These are phyloP conservation scores for Leptosomus discolor DNA, from an alignment of 2,113 vertebrate species.

Conservation along the genomic window DNA sequence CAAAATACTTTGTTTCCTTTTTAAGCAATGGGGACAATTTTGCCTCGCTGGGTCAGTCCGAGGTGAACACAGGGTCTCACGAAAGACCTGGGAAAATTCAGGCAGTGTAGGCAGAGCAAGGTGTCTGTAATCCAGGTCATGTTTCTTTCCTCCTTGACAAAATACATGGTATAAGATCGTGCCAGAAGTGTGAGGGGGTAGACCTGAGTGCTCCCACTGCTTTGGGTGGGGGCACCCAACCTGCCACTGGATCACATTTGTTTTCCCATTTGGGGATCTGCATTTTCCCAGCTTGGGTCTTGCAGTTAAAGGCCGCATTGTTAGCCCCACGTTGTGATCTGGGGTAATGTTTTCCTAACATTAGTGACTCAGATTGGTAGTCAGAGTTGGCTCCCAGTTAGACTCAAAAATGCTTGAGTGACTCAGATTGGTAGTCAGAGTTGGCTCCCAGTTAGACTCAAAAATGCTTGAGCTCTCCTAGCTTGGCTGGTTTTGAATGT, in stretches of 20 bases:
- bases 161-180: background rate
- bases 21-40: background rate
- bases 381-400: no score
- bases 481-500: background rate
- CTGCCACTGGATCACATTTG: background rate
- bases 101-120: rapidly evolving
- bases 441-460: background rate
- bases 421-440: background rate
- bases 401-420: no score
- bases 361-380: no score
- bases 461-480: background rate
- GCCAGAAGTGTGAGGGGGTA: background rate
- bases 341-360: background rate
- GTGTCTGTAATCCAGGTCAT: background rate
- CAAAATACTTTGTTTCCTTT: background rate
- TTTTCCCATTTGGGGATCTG: background rate
- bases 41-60: background rate
- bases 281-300: background rate
- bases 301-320: background rate
- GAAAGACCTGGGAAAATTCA: background rate
- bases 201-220: background rate
- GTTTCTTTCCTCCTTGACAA: background rate
- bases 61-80: background rate
- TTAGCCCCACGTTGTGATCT: background rate
- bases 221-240: background rate